These are phyloP conservation scores for Nematolebias whitei DNA, from an alignment of 2,113 vertebrate genomes.

Conservation along the genomic window DNA sequence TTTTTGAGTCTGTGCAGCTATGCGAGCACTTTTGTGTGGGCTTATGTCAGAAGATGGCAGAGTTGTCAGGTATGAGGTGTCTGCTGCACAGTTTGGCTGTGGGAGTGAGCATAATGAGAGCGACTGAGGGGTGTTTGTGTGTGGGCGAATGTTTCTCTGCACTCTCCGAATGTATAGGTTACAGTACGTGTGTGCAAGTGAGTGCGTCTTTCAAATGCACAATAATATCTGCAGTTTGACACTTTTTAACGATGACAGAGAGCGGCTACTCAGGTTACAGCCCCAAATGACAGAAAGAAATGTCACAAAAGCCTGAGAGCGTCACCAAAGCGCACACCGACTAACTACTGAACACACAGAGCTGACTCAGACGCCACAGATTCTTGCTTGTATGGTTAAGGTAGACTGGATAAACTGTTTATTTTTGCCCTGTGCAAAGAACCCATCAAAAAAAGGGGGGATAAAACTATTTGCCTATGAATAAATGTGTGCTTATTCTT, in stretches of 20 bases:
- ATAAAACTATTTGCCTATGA: constrained; percentile 39
- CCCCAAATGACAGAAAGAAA: constrained; percentile 29
- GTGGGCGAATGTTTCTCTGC: constrained; percentile 68
- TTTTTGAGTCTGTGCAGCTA: constrained; percentile 17
- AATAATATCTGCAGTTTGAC: constrained; percentile 45
- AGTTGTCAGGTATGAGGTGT: constrained; percentile 76
- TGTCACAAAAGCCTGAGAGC: constrained; percentile 35
- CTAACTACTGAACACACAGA: constrained; percentile 7
- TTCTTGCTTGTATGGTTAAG: constrained; percentile 15
- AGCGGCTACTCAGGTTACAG: constrained; percentile 48
- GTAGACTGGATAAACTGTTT: constrained; percentile 46
- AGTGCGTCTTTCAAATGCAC: constrained; percentile 35
- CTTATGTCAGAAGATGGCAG: constrained; percentile 64
- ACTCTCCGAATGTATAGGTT: constrained; percentile 37
- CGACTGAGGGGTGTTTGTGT: constrained; percentile 67
- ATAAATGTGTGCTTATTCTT: constrained; percentile 54
- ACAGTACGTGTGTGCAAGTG: constrained; percentile 5
- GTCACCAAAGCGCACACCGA: constrained; percentile 26
- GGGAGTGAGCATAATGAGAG: constrained; percentile 74
- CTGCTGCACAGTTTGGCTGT: constrained; percentile 70
- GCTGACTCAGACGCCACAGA: constrained; percentile 38
- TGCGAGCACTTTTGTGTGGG: constrained; percentile 53
- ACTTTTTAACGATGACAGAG: constrained; percentile 35
- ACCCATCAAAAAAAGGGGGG: constrained; percentile 17
- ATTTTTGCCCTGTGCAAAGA: constrained; percentile 37